These are phyloP conservation scores for Apostichopus japonicus DNA, from an alignment of 35 echinoderm and acorn worm species.

Conservation along the genomic window DNA sequence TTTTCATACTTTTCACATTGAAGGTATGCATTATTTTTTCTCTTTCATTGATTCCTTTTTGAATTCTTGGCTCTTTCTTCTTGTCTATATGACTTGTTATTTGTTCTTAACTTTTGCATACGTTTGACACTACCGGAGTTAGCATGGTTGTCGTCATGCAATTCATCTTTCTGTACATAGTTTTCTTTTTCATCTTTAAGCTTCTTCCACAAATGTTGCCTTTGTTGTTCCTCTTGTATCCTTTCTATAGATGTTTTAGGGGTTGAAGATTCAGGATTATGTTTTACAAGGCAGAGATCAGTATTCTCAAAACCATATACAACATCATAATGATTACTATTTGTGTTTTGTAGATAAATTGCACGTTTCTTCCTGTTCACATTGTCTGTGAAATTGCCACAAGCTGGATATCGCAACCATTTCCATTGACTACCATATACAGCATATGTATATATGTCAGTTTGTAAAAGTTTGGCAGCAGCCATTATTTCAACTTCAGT, in stretches of 20 bases:
- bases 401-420: slow-evolving; percentile 16
- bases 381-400: not conserved
- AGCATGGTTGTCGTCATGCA: not conserved
- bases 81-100: not conserved
- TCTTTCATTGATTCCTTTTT: not conserved
- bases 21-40: no score
- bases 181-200: not conserved
- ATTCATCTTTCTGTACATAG: not conserved
- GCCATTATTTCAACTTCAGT: slow-evolving; percentile 38
- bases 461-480: slow-evolving; percentile 12
- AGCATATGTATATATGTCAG: slow-evolving; percentile 36
- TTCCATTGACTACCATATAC: not conserved
- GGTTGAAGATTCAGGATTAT: not conserved
- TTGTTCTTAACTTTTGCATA: slow-evolving; percentile 30
- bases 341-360: slow-evolving; percentile 37
- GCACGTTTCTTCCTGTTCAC: not conserved
- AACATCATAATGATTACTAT: slow-evolving; percentile 41
- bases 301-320: not conserved
- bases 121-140: not conserved
- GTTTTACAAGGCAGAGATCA: not conserved
- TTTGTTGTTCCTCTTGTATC: not conserved
- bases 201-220: not conserved
- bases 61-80: not conserved
- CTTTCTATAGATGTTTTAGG: not conserved
- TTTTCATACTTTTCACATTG: no score